Conservation (phyloP, 2,113 vertebrate species). For the Rana temporaria region DNA sequence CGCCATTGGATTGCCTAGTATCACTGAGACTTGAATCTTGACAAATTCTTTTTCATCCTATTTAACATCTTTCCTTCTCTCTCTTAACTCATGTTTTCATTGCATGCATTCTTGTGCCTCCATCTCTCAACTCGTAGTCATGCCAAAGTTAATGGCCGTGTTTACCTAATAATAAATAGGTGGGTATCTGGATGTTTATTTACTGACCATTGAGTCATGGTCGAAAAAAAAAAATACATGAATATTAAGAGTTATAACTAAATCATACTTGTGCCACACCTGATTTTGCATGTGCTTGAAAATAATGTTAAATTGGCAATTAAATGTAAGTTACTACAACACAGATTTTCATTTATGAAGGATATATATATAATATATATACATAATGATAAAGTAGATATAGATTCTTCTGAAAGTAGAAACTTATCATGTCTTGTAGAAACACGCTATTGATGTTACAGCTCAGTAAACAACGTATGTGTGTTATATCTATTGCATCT, state of each 20-base stretch:
- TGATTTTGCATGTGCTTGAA: not conserved
- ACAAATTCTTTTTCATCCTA: constrained; percentile 52
- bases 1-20: constrained; percentile 42
- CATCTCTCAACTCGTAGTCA: constrained; percentile 82
- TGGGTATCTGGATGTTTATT: constrained; percentile 85
- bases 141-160: constrained; percentile 97
- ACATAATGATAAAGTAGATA: too few relatives aligned
- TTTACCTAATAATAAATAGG: constrained; percentile 99
- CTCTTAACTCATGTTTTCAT: constrained; percentile 70
- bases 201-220: not conserved
- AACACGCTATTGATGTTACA: too few relatives aligned
- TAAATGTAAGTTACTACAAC: not conserved
- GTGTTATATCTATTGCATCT: too few relatives aligned
- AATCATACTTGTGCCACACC: not conserved
- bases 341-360: not conserved
- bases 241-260: not conserved
- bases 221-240: not conserved
- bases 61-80: constrained; percentile 73
- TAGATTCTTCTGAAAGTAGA: too few relatives aligned
- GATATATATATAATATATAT: too few relatives aligned
- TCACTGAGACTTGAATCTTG: constrained; percentile 47
- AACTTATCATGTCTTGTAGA: too few relatives aligned
- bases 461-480: too few relatives aligned
- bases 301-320: not conserved
- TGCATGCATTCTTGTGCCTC: constrained; percentile 64